Evolutionary conservation across 2,797 vertebrate genomes (phyloP).

Genomic region (Pterois miles): DNA sequence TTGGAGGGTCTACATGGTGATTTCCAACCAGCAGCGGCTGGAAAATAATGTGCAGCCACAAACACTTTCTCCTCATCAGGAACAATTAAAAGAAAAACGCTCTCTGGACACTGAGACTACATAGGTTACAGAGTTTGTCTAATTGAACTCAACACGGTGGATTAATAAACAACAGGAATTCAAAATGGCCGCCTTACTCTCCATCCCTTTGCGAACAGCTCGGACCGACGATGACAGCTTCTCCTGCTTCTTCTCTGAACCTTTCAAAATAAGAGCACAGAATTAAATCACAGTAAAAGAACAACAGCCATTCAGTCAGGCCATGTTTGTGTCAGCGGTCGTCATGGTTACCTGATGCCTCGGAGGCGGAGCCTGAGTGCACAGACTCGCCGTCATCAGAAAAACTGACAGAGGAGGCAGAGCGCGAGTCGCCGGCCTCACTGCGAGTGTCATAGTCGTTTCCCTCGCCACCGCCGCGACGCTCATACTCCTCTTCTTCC

Average conservation of each 20-base stretch:
- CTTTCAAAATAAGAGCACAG: slow-evolving; percentile 78
- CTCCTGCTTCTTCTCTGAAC: slow-evolving; percentile 97
- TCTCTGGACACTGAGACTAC: no score
- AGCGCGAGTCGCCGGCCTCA: slow-evolving; percentile 96
- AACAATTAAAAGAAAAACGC: no score
- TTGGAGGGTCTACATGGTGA: no score
- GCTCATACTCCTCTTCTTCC: slow-evolving; percentile 93
- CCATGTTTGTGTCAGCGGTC: neutral
- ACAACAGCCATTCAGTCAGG: no score
- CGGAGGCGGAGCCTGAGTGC: slow-evolving; percentile 91
- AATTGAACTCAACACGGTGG: no score
- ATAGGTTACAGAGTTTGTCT: no score
- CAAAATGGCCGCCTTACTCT: slow-evolving; percentile 48
- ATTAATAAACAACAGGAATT: no score
- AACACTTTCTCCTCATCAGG: no score
- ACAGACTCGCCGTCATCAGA: slow-evolving; percentile 93
- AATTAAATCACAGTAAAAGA: neutral
- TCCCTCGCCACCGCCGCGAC: slow-evolving; percentile 85
- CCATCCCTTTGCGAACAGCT: slow-evolving; percentile 95
- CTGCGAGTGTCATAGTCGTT: slow-evolving; percentile 97
- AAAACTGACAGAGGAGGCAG: slow-evolving; percentile 94
- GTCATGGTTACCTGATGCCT: slow-evolving; percentile 88
- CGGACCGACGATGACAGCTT: slow-evolving; percentile 98
- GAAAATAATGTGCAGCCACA: no score
- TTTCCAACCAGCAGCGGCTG: no score